Evolutionary conservation across 2,888 invertebrate genomes (phyloP), one percentile per base, ranked within the genome.

Genomic region (Gerosis bhagava): DNA sequence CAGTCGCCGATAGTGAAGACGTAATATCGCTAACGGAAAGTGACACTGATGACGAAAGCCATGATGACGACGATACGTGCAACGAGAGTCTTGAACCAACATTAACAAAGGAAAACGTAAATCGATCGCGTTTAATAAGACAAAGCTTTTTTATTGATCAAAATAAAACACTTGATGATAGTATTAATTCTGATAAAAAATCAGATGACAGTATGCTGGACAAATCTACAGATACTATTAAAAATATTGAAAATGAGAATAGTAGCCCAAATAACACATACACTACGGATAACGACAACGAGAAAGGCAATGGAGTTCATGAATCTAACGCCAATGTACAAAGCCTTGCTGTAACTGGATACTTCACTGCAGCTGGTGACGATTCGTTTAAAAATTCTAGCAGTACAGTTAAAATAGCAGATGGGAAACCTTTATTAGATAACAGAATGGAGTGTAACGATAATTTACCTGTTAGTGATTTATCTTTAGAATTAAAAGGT

Each of bases 41-140:
- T 34, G 79, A 78, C 5, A 48, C 29, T 17, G 49, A 42, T 53
- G 60, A 2, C n/a, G 67, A 69, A 3, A 68, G 66, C 4, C 71
- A 76, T 0, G 65, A 67, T 15, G 54, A 56, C 0, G 58, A 67
- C 4, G 77, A 77, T 37, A 60, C 69, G 0, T 65, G 64, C 26
- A 82, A 81, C 21, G 76, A 83, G 35, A 82, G 83, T 24, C 62
- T 86, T 1, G 84, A 84, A 53, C 84, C 86, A 0, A 63, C 68
- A 0, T 78, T 86, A 43, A 77, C 62, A 29, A 81, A 70, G 40
- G 76, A 77, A 44, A 63, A 71, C 3, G 61, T 74, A 1, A 75
- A 76, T 36, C 64, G 57, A 43, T 74, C 79, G 2, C 59, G 67
- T 42, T 54, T 67, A 2, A 34, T 64, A 2, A 53, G 56, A 19